These are phyloP conservation scores for Pogoniulus pusillus DNA, from an alignment of 2,797 vertebrate genomes.

Conservation along the genomic window DNA sequence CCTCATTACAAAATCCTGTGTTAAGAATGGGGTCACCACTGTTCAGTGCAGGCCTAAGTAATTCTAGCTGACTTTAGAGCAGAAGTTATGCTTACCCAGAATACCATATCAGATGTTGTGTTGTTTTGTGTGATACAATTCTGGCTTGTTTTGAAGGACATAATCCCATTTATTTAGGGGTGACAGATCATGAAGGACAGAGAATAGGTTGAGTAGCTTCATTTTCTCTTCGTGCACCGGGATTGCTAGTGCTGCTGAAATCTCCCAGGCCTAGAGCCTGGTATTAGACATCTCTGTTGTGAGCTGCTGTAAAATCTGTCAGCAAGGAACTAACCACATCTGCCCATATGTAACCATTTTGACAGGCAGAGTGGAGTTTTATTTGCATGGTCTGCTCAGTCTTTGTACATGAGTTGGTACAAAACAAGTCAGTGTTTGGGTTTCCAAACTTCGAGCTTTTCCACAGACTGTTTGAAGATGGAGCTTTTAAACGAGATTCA, in stretches of 20 bases:
- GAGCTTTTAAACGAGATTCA: neutral
- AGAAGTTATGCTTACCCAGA: neutral
- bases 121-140: neutral
- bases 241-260: neutral
- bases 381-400: neutral
- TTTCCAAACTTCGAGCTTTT: neutral
- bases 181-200: neutral
- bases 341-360: neutral
- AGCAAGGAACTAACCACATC: neutral
- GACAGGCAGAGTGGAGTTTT: neutral
- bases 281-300: neutral
- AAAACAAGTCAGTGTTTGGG: neutral
- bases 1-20: fast-evolving
- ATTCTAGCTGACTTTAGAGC: neutral
- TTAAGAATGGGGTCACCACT: neutral
- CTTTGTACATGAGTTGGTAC: neutral
- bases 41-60: neutral
- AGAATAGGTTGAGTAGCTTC: neutral
- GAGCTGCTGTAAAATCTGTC: neutral
- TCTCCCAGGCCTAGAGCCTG: neutral
- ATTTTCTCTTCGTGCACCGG: neutral
- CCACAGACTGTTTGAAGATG: neutral
- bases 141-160: neutral
- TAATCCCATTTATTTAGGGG: neutral
- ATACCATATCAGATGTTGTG: neutral